Conservation (phyloP, 2,888 invertebrate genomes). For the Hartigia nigra region DNA sequence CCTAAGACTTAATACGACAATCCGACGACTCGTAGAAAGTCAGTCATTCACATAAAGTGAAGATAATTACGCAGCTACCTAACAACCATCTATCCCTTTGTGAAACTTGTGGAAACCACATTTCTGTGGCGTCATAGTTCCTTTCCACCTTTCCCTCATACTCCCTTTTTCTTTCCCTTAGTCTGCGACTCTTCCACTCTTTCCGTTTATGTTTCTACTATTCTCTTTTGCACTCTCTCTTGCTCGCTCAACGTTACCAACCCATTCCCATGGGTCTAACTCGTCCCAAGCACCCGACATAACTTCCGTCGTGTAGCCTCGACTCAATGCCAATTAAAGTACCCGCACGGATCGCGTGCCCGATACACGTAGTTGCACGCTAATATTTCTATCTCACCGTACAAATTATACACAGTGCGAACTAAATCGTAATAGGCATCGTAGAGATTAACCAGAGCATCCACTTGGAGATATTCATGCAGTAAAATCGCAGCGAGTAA, state of each 20-base stretch:
- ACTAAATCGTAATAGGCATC: background rate
- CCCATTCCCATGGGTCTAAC: background rate
- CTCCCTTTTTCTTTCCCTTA: conserved; percentile 7
- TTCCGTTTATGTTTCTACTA: background rate
- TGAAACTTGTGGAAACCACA: background rate
- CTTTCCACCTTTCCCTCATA: conserved; percentile 17
- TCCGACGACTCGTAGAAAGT: background rate
- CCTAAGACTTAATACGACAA: background rate
- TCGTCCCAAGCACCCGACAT: background rate
- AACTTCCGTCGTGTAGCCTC: background rate
- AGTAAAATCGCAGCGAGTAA: too few species aligned
- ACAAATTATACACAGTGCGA: background rate
- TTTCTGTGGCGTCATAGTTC: background rate
- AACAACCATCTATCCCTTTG: background rate
- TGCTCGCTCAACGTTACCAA: background rate
- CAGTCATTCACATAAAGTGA: background rate
- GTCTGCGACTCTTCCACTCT: background rate
- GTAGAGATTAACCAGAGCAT: background rate
- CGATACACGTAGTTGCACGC: background rate
- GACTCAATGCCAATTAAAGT: background rate
- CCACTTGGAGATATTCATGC: background rate
- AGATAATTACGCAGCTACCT: background rate
- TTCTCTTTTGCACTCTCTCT: conserved; percentile 16
- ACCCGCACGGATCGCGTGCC: background rate
- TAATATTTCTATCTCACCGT: background rate